A percentile compares a stretch with the other conserved stretches of the same genome.
These are phyloP conservation scores for Epirrhoe tristata DNA, from an alignment of 2,888 invertebrate species.

Conservation along the genomic window DNA sequence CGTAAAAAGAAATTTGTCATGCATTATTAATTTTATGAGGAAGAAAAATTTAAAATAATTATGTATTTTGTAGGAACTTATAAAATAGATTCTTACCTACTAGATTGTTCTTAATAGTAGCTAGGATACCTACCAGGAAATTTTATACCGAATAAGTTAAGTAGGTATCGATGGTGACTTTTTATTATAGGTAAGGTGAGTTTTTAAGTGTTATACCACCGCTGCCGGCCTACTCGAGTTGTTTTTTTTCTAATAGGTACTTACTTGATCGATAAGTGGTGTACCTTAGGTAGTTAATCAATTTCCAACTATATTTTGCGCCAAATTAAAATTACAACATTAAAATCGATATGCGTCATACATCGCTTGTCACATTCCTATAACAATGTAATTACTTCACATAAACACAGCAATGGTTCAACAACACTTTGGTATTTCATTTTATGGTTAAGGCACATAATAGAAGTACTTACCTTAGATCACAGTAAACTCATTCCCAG, in stretches of 20 bases:
- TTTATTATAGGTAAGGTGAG: no score
- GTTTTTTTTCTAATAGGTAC: neutral
- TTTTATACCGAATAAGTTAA: no score
- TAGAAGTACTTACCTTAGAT: neutral
- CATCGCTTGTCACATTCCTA: neutral
- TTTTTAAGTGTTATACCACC: neutral
- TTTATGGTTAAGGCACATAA: neutral
- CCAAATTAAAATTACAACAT: neutral
- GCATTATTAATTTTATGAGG: no score
- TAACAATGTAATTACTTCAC: neutral
- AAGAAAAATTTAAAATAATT: no score
- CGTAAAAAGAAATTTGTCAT: no score
- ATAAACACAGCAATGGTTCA: conserved; percentile 1
- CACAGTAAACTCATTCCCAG: neutral
- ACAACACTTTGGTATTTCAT: neutral
- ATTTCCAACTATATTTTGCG: neutral
- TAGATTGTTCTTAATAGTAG: no score
- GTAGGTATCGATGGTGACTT: no score
- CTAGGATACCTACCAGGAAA: no score
- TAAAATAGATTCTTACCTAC: no score
- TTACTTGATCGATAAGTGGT: neutral
- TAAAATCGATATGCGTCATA: neutral
- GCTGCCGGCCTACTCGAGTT: neutral
- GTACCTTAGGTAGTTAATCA: neutral
- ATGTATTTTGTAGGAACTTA: no score